Base-by-base conservation (phyloP, 2,113 vertebrate genomes). In the Boleophthalmus pectinirostris region DNA sequence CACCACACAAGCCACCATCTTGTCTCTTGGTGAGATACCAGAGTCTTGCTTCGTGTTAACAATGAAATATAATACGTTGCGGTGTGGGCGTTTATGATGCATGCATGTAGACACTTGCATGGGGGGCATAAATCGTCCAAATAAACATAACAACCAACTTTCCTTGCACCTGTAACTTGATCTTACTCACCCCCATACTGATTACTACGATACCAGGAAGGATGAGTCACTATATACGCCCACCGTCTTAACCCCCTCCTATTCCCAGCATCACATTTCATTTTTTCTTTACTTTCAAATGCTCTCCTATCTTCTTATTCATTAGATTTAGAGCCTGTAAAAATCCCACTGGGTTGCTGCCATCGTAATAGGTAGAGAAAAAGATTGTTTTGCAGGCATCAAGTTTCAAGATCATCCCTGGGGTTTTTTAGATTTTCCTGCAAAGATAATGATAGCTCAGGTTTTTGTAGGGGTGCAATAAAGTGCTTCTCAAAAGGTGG, bases 331-430 rank as follows among this genome's bases (percentile, higher is more conserved):
- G 79, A 38, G 69, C 15, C 66, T 85, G 46, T 79, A 73, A 54
- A 82, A 84, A 73, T 83, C 87, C 85, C 23, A 2, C 33, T 23
- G 78, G 83, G 82, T 77, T 76, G 18, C 77, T 88, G 77, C 80
- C 72, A 70, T 86, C 75, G 82, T 81, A 81, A 84, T 75, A 79
- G 68, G 75, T 70, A 29, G 72, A 78, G 66, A 61, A 84, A 54
- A 58, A 71, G 69, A 81, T 85, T 15, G 45, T 85, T 84, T 56
- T 73, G 60, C 73, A 61, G 72, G 87, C 82, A 68, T 89, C 84
- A 81, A 70, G 72, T 82, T 84, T 88, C 73, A 80, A 69, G 87
- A 87, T 81, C 75, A 68, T 89, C 87, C 85, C 76, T 69, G 29
- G 87, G 79, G 25, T 25, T 70, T 83, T 87, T 88, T 83, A 57